Evolutionary conservation across 1,140 invertebrate genomes (phyloP).

Genomic region (Zaprionus camerounensis): DNA sequence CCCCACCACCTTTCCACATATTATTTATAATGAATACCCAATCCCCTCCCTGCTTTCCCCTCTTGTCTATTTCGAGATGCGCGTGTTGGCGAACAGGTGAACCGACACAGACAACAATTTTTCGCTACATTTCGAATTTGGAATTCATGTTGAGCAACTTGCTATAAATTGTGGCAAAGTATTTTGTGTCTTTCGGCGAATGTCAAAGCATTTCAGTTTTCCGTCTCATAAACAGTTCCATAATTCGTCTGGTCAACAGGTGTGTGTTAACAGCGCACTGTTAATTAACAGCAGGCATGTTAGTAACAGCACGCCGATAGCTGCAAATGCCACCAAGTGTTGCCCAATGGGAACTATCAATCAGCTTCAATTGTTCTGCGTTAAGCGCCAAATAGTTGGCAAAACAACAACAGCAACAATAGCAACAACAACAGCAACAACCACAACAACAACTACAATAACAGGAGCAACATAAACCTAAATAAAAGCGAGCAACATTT

Average conservation of each 20-base stretch:
- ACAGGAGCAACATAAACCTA: slow-evolving; percentile 53
- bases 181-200: slow-evolving; percentile 29
- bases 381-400: slow-evolving; percentile 76
- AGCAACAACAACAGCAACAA: slow-evolving; percentile 54
- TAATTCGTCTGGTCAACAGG: slow-evolving; percentile 6
- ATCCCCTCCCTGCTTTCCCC: neutral
- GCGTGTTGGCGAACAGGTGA: slow-evolving; percentile 73
- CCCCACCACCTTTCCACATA: slow-evolving; percentile 33
- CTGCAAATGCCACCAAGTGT: slow-evolving; percentile 9
- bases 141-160: slow-evolving; percentile 35
- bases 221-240: slow-evolving; percentile 41
- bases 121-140: slow-evolving; percentile 8
- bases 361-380: slow-evolving; percentile 76
- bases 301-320: neutral
- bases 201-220: slow-evolving; percentile 28
- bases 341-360: slow-evolving; percentile 52
- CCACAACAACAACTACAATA: slow-evolving; percentile 42
- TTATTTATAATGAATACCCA: slow-evolving; percentile 61
- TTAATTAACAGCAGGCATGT: neutral
- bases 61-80: slow-evolving; percentile 38
- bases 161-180: slow-evolving; percentile 59
- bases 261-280: slow-evolving; percentile 13
- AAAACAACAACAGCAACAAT: slow-evolving; percentile 46
- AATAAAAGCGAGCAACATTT: slow-evolving; percentile 50
- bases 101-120: slow-evolving; percentile 52